Evolutionary conservation across 2,113 vertebrate species (phyloP).

Genomic region (Pseudorasbora parva): DNA sequence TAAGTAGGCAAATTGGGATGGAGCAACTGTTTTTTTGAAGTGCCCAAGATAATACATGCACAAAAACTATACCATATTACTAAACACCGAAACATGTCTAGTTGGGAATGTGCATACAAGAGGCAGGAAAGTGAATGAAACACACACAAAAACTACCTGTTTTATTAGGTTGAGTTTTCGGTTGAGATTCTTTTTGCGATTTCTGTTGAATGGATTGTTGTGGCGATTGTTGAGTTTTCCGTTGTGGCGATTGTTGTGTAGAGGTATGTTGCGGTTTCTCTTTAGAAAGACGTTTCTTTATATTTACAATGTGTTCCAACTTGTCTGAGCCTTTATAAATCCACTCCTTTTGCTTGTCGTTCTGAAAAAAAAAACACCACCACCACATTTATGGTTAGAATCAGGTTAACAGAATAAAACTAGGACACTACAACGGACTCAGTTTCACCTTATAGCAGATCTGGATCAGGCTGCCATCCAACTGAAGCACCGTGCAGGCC

Average conservation of each 20-base stretch:
- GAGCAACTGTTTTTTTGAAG: too few species aligned
- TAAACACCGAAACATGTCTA: neutral
- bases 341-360: slow-evolving; percentile 86
- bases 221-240: neutral
- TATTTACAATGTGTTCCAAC: slow-evolving; percentile 84
- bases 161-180: neutral
- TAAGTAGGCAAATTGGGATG: too few species aligned
- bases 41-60: neutral
- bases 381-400: neutral
- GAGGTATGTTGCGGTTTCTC: neutral
- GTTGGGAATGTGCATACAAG: neutral
- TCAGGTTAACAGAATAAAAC: neutral
- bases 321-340: slow-evolving; percentile 88
- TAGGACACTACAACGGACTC: neutral
- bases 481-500: slow-evolving; percentile 78
- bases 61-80: neutral
- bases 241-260: slow-evolving; percentile 50
- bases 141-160: neutral
- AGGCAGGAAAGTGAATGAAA: neutral
- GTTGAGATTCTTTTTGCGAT: neutral
- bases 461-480: slow-evolving; percentile 87
- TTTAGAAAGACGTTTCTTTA: slow-evolving; percentile 73
- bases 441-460: slow-evolving; percentile 84
- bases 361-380: slow-evolving; percentile 65
- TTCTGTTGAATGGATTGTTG: neutral